Evolutionary conservation across 30 jellyfish, hydroid and myxozoan genomes (phyloP).

Genomic region (Phacellophora camtschatica): DNA sequence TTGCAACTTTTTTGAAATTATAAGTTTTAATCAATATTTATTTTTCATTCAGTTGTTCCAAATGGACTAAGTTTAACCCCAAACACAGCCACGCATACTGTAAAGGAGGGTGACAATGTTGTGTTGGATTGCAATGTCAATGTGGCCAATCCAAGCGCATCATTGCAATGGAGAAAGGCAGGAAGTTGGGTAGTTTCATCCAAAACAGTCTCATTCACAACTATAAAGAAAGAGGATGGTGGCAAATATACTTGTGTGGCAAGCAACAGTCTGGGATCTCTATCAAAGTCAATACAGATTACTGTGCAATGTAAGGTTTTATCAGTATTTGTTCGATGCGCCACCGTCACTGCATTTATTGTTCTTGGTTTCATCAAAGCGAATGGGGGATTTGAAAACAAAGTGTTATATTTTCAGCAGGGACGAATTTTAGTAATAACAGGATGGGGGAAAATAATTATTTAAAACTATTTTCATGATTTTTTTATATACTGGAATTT

Average conservation of each 20-base stretch:
- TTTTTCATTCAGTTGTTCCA: conserved; percentile 21
- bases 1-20: no score
- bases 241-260: background rate
- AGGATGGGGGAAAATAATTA: no score
- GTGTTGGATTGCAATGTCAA: background rate
- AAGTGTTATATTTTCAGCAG: no score
- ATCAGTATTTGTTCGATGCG: background rate
- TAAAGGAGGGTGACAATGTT: conserved; percentile 24
- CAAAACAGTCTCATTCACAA: background rate
- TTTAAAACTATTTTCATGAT: no score
- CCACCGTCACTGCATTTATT: background rate
- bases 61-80: background rate
- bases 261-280: background rate
- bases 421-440: no score
- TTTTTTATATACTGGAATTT: no score
- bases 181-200: background rate
- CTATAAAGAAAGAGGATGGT: background rate
- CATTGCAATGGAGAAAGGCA: background rate
- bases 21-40: no score
- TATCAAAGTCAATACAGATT: background rate
- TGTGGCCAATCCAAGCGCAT: conserved; percentile 38
- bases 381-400: no score
- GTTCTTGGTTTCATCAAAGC: no score
- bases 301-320: background rate
- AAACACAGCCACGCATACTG: background rate